These are phyloP conservation scores for Lapara coniferarum DNA, from an alignment of 2,888 invertebrate species.

Conservation along the genomic window DNA sequence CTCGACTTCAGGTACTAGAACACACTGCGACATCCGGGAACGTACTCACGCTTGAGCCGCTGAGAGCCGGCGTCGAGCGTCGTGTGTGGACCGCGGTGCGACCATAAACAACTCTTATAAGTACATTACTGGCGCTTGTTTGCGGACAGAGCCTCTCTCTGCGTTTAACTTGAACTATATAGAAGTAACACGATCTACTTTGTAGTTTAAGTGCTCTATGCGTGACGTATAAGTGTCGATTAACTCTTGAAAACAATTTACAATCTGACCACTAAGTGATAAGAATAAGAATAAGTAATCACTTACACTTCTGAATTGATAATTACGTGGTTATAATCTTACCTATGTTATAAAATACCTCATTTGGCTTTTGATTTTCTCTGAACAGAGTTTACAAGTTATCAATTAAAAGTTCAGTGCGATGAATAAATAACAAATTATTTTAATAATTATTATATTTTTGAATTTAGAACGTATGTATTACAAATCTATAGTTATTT, in stretches of 20 bases:
- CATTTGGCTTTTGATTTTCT: no score
- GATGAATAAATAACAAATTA: no score
- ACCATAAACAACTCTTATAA: conserved; percentile 18
- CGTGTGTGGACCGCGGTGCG: not conserved
- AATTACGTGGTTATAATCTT: no score
- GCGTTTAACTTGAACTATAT: conserved; percentile 12
- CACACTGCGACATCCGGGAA: conserved; percentile 23
- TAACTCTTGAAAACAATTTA: not conserved
- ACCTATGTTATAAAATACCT: no score
- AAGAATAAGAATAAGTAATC: no score
- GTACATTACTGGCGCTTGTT: not conserved
- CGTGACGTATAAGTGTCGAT: not conserved
- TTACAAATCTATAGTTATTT: no score
- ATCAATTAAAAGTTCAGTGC: no score
- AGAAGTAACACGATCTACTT: not conserved
- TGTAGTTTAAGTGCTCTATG: not conserved
- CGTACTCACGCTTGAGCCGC: not conserved
- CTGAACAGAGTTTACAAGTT: no score
- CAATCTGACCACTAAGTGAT: no score
- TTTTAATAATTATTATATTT: no score
- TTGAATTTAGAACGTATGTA: no score
- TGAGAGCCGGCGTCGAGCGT: not conserved
- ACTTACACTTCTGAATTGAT: no score
- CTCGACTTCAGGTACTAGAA: conserved; percentile 25
- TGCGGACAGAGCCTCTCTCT: conserved; percentile 12